These are phyloP conservation scores for Conopomorpha cramerella DNA, from an alignment of 1,140 invertebrate species.

Conservation along the genomic window DNA sequence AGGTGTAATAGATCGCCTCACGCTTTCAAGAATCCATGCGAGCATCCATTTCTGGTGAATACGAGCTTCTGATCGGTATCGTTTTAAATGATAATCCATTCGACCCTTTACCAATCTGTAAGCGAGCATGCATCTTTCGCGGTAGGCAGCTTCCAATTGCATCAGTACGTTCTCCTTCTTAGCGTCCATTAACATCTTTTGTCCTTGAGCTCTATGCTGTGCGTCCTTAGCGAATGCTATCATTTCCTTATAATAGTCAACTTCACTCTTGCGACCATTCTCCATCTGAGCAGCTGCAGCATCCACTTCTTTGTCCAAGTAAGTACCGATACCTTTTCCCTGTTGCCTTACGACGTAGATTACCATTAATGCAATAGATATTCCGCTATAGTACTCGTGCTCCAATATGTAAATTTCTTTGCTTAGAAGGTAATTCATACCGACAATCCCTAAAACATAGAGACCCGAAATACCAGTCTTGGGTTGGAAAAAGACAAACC, in stretches of 20 bases:
- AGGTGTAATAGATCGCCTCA: constrained; percentile 30
- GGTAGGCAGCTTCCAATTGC: constrained; percentile 88
- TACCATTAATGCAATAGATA: constrained; percentile 73
- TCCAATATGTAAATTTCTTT: constrained; percentile 93
- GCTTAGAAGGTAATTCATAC: constrained; percentile 81
- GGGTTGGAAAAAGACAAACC: constrained; percentile 85
- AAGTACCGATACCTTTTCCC: constrained; percentile 66
- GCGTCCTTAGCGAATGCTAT: constrained; percentile 72
- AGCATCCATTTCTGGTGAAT: constrained; percentile 50
- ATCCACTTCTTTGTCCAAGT: constrained; percentile 72
- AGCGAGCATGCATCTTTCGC: constrained; percentile 58
- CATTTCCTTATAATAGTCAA: constrained; percentile 28
- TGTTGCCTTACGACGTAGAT: constrained; percentile 70
- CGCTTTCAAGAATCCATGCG: constrained; percentile 33
- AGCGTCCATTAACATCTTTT: constrained; percentile 77
- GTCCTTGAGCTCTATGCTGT: constrained; percentile 77
- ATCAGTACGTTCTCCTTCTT: constrained; percentile 89
- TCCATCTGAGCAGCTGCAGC: constrained; percentile 38
- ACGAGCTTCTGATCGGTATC: constrained; percentile 13
- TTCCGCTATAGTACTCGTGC: constrained; percentile 84
- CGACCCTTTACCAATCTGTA: constrained; percentile 21
- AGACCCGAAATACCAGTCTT: constrained; percentile 91
- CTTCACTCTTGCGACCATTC: constrained; percentile 17
- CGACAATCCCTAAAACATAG: constrained; percentile 77
- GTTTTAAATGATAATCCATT: constrained; percentile 35